A percentile compares a stretch with the other conserved stretches of the same genome.
Evolutionary conservation across 2,113 vertebrate species (phyloP).

Genomic region (Ginglymostoma cirratum): DNA sequence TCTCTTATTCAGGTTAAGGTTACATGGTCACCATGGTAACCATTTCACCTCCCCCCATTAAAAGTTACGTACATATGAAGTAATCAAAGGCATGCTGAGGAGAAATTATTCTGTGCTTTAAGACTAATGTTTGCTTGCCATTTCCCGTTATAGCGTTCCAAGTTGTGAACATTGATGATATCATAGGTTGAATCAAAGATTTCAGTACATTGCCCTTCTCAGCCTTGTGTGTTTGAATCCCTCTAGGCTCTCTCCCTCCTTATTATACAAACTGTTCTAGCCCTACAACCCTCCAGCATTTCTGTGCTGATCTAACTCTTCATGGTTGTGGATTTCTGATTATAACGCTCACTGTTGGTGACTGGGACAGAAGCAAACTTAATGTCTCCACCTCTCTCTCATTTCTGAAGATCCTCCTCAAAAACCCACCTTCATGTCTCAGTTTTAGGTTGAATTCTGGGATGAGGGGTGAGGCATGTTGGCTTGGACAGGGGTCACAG

Average conservation of each 20-base stretch:
- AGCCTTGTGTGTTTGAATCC: background rate
- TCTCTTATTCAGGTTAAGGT: slow-evolving; percentile 26
- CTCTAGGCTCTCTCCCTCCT: background rate
- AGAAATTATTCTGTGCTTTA: slow-evolving; percentile 12
- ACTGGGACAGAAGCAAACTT: background rate
- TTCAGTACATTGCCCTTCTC: background rate
- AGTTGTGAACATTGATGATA: background rate
- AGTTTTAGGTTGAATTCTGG: background rate
- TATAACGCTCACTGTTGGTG: background rate
- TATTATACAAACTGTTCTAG: background rate
- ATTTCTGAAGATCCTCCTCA: background rate
- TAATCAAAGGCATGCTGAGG: background rate
- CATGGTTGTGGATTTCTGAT: background rate
- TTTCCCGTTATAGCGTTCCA: background rate
- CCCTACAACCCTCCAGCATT: background rate
- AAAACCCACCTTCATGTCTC: background rate
- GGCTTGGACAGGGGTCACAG: too few relatives aligned
- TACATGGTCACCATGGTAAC: background rate
- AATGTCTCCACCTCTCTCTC: background rate
- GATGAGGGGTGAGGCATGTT: too few relatives aligned
- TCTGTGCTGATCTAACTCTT: background rate
- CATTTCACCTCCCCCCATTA: background rate
- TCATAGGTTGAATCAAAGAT: background rate
- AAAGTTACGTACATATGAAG: background rate
- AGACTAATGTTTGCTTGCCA: background rate